A percentile compares a stretch with the other conserved stretches of the same genome.
phyloP scores from a whole-genome alignment of 2,888 invertebrate genomes.

The Anticlea derivata region DNA sequence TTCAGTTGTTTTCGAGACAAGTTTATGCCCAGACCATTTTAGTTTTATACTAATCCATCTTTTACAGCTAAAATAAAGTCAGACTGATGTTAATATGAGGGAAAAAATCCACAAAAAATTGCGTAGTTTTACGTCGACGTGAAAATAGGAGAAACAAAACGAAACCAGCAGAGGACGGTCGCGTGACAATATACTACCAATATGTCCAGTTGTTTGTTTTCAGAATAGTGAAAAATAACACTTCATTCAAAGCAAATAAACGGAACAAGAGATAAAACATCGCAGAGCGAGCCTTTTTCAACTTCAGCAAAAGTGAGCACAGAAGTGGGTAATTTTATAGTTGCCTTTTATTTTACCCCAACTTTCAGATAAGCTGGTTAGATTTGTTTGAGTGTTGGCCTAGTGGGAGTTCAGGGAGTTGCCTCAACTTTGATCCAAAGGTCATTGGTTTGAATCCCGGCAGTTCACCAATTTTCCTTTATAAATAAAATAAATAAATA shows the following conservation, averaged over 20 bases:
- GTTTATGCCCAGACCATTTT: too few species aligned
- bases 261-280: slow-evolving; percentile 38
- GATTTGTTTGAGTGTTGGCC: not conserved
- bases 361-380: slow-evolving; percentile 19
- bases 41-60: too few species aligned
- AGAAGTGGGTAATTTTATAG: slow-evolving; percentile 35
- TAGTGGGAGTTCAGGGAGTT: too few species aligned
- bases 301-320: slow-evolving; percentile 29
- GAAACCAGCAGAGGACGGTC: slow-evolving; percentile 32
- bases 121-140: too few species aligned
- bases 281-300: slow-evolving; percentile 34
- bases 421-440: too few species aligned
- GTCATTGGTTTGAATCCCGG: too few species aligned
- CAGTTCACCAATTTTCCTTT: too few species aligned
- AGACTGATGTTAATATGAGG: too few species aligned
- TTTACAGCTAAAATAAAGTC: too few species aligned
- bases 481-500: too few species aligned
- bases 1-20: too few species aligned
- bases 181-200: slow-evolving; percentile 29
- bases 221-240: slow-evolving; percentile 47
- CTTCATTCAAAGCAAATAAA: slow-evolving; percentile 45
- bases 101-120: too few species aligned
- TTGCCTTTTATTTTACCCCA: slow-evolving; percentile 27
- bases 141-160: slow-evolving; percentile 26
- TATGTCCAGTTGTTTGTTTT: slow-evolving; percentile 39